These are phyloP conservation scores for Dorcus parallelipipedus DNA, from an alignment of 2,888 invertebrate species.

Conservation along the genomic window DNA sequence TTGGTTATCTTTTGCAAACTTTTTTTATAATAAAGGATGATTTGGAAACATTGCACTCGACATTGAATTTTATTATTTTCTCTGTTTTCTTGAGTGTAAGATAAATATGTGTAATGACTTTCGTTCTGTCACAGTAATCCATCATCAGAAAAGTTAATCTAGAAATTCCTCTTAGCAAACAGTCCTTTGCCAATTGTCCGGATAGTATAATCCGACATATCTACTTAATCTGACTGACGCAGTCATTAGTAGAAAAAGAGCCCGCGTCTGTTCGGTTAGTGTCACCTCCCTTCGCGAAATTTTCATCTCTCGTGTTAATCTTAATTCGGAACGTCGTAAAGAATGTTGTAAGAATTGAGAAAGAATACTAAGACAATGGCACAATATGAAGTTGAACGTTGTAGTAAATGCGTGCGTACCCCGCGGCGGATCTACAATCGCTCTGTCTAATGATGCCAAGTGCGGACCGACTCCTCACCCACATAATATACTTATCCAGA, in stretches of 20 bases:
- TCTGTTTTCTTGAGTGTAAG: neutral
- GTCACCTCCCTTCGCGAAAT: slow-evolving; percentile 18
- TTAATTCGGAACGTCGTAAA: slow-evolving; percentile 8
- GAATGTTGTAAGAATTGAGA: slow-evolving; percentile 18
- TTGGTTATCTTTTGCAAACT: too few species aligned
- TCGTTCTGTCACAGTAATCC: slow-evolving; percentile 5
- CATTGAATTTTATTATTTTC: neutral
- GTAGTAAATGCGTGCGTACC: slow-evolving; percentile 30
- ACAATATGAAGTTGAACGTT: slow-evolving; percentile 21
- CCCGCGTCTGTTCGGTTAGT: slow-evolving; percentile 23
- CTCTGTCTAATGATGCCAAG: slow-evolving; percentile 28
- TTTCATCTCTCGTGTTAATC: slow-evolving; percentile 5
- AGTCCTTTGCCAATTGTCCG: slow-evolving; percentile 13
- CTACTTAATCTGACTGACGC: slow-evolving; percentile 23
- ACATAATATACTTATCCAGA: slow-evolving; percentile 26
- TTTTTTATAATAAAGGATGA: too few species aligned
- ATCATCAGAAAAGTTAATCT: neutral
- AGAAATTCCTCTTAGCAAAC: slow-evolving; percentile 4
- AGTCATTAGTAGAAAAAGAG: slow-evolving; percentile 28
- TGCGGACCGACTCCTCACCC: slow-evolving; percentile 27
- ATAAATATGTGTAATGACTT: neutral
- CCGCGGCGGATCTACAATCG: slow-evolving; percentile 29
- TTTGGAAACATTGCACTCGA: too few species aligned
- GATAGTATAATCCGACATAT: slow-evolving; percentile 11
- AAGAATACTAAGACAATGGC: slow-evolving; percentile 25